A percentile compares a stretch with the other conserved stretches of the same genome.
Evolutionary conservation across 2,888 invertebrate species (phyloP).

Genomic region (Coleophora deauratella): DNA sequence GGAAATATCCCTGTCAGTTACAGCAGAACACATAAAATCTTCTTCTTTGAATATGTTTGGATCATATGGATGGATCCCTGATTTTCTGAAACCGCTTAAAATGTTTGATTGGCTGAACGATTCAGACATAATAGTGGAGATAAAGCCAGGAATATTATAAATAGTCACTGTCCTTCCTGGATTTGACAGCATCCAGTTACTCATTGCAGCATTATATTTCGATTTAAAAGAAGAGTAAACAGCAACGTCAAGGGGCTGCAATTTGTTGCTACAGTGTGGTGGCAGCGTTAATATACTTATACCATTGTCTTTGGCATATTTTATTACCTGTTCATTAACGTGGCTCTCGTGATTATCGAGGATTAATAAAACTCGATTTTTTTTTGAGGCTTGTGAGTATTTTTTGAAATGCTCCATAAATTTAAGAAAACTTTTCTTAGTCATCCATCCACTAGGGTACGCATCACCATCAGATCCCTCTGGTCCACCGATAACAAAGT

Average conservation of each 20-base stretch:
- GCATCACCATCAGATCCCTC: slow-evolving; percentile 4
- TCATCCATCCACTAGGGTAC: slow-evolving; percentile 9
- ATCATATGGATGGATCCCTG: slow-evolving; percentile 10
- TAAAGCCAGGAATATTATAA: slow-evolving; percentile 3
- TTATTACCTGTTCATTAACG: slow-evolving; percentile 4
- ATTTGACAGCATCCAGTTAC: slow-evolving; percentile 8
- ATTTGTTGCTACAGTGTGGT: slow-evolving; percentile 6
- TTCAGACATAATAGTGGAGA: slow-evolving; percentile 1
- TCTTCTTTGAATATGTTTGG: slow-evolving; percentile 8
- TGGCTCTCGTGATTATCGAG: slow-evolving; percentile 10
- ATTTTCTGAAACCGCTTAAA: slow-evolving; percentile 7
- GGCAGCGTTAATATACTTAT: slow-evolving; percentile 9
- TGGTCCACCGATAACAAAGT: slow-evolving; percentile 3
- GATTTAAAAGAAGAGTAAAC: slow-evolving; percentile 10
- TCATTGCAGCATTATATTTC: slow-evolving; percentile 9
- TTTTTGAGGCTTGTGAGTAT: slow-evolving; percentile 2
- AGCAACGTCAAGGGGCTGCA: slow-evolving; percentile 9
- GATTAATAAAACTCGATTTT: slow-evolving; percentile 4
- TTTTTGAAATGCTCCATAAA: slow-evolving; percentile 9
- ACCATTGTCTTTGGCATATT: slow-evolving; percentile 7
- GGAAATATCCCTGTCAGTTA: slow-evolving; percentile 8
- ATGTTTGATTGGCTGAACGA: slow-evolving; percentile 3
- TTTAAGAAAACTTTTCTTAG: slow-evolving; percentile 7
- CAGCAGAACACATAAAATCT: slow-evolving; percentile 8
- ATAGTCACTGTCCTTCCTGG: slow-evolving; percentile 11